Conservation (phyloP, 1,140 invertebrate species). For the Nylanderia fulva region DNA sequence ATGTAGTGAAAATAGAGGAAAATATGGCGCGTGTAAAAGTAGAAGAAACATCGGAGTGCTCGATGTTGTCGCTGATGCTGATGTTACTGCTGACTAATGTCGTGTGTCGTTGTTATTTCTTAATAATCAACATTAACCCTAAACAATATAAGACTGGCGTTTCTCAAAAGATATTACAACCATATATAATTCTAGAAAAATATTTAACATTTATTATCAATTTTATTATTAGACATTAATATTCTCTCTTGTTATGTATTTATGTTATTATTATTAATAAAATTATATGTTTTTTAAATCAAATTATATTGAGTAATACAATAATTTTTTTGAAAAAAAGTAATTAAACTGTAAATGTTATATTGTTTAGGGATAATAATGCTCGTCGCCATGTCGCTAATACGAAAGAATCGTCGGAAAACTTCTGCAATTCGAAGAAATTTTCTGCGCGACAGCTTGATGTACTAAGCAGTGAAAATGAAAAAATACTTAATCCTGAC, state of each 20-base stretch:
- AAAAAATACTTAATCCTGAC: constrained; percentile 17
- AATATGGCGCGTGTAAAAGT: not conserved
- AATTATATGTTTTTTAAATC: constrained; percentile 4
- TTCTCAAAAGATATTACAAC: not conserved
- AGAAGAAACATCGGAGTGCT: constrained; percentile 32
- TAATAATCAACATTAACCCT: constrained; percentile 79
- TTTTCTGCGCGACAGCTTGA: constrained; percentile 39
- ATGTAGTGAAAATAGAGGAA: constrained; percentile 24
- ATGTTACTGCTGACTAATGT: constrained; percentile 84
- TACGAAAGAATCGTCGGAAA: constrained; percentile 41
- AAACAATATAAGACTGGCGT: constrained; percentile 40
- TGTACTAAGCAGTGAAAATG: constrained; percentile 33
- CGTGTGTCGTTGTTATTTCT: constrained; percentile 85
- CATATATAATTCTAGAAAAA: not conserved
- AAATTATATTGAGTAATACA: not conserved
- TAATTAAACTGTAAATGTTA: constrained; percentile 18
- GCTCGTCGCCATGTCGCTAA: constrained; percentile 54
- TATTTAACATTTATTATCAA: constrained; percentile 6
- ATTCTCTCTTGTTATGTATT: constrained; percentile 1
- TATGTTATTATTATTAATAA: not conserved
- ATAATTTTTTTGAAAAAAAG: not conserved
- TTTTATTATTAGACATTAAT: not conserved
- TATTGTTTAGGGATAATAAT: constrained; percentile 62
- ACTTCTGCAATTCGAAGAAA: constrained; percentile 17
- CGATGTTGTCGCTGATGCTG: constrained; percentile 68